Percentiles rank a stretch among this genome's conserved stretches.
Conservation (phyloP, 2,113 vertebrate species). For the Calyptommatus sinebrachiatus region DNA sequence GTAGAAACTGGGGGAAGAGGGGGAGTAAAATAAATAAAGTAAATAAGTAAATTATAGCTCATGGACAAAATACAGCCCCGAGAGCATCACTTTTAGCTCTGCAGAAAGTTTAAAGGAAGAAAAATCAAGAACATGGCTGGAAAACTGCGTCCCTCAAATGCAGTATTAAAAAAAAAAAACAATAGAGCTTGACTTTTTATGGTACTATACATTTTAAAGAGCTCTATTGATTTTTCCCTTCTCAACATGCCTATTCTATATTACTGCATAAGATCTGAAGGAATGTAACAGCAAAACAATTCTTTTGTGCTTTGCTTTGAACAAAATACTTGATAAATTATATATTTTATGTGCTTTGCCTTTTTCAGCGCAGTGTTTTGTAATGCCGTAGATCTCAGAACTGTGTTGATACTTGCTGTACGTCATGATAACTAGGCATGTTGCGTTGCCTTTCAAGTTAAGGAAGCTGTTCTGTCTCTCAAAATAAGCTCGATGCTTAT, state of each 20-base stretch:
- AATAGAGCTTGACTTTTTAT: conserved; percentile 68
- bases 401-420: neutral
- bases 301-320: conserved; percentile 47
- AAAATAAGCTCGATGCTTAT: neutral
- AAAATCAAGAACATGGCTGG: conserved; percentile 69
- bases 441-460: conserved; percentile 11
- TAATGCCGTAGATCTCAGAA: neutral
- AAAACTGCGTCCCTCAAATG: conserved; percentile 65
- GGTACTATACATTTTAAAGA: conserved; percentile 70
- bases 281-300: conserved; percentile 50
- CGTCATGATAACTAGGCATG: neutral
- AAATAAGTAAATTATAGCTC: too few species aligned
- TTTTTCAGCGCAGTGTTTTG: neutral
- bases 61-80: too few species aligned
- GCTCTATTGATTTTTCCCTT: conserved; percentile 73
- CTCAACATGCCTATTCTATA: conserved; percentile 78
- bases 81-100: neutral
- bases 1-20: too few species aligned
- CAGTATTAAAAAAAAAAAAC: conserved; percentile 73
- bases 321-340: conserved; percentile 22
- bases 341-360: conserved; percentile 25
- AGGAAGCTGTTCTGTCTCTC: conserved; percentile 2
- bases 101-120: conserved; percentile 56
- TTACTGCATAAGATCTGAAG: conserved; percentile 62
- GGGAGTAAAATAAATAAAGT: too few species aligned